Evolutionary conservation across 2,888 invertebrate species (phyloP).

Genomic region (Hedychridium roseum): DNA sequence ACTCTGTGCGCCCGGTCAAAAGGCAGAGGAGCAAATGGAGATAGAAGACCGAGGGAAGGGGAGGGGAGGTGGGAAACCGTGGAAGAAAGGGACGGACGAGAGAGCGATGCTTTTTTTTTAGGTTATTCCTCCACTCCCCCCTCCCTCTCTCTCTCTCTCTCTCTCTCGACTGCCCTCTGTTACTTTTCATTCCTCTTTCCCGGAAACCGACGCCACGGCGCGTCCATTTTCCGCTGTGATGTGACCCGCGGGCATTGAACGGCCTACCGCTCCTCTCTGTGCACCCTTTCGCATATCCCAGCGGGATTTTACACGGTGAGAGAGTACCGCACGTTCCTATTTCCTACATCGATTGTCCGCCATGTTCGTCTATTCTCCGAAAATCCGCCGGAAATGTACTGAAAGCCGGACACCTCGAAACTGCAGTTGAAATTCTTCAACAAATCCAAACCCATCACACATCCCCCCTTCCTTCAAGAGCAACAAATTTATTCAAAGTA

Average conservation of each 20-base stretch:
- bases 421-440: no score
- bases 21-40: no score
- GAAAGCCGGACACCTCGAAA: no score
- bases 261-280: constrained; percentile 26
- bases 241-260: constrained; percentile 36
- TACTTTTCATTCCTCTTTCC: constrained; percentile 37
- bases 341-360: constrained; percentile 32
- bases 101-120: constrained; percentile 30
- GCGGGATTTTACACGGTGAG: constrained; percentile 6
- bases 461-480: no score
- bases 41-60: not conserved
- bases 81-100: constrained; percentile 9
- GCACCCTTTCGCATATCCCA: constrained; percentile 3
- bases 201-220: constrained; percentile 6
- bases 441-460: no score
- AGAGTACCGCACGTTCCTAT: constrained; percentile 19
- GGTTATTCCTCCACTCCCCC: constrained; percentile 23
- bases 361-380: not conserved
- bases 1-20: not conserved
- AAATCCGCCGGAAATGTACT: no score
- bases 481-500: no score
- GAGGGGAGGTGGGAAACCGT: not conserved
- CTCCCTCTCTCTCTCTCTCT: constrained; percentile 5
- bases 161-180: constrained; percentile 15
- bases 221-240: constrained; percentile 41